These are phyloP conservation scores for Heliconius melpomene DNA, from an alignment of 1,140 invertebrate species.

Conservation along the genomic window DNA sequence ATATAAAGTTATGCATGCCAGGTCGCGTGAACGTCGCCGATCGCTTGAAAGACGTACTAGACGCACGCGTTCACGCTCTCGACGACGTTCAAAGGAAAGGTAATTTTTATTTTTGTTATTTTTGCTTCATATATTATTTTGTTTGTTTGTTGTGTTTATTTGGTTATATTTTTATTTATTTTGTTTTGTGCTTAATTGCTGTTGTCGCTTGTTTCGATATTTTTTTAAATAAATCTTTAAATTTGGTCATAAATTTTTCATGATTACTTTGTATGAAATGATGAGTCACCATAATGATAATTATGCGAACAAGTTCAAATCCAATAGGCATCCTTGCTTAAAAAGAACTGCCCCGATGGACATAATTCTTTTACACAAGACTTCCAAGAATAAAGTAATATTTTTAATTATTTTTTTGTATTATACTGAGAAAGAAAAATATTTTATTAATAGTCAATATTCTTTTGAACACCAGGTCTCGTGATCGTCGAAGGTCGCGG, in stretches of 20 bases:
- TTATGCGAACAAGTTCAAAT: too few relatives aligned
- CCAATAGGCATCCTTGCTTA: too few relatives aligned
- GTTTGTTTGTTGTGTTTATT: background rate
- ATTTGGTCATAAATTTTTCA: too few relatives aligned
- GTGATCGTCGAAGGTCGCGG: constrained; percentile 70
- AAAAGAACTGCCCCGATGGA: too few relatives aligned
- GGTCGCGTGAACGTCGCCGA: constrained; percentile 80
- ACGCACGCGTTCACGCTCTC: constrained; percentile 75
- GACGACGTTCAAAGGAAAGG: constrained; percentile 80
- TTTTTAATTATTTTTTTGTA: too few relatives aligned
- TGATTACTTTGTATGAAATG: too few relatives aligned
- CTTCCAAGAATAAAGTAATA: too few relatives aligned
- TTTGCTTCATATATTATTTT: constrained; percentile 30
- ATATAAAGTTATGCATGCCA: constrained; percentile 47
- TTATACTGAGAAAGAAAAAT: too few relatives aligned
- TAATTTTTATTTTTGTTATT: constrained; percentile 54
- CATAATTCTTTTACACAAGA: too few relatives aligned
- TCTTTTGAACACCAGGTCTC: constrained; percentile 51
- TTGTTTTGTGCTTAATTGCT: background rate
- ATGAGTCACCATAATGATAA: too few relatives aligned
- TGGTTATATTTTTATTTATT: background rate
- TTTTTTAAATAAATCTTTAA: too few relatives aligned
- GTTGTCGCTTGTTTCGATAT: too few relatives aligned
- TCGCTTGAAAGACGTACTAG: constrained; percentile 81
- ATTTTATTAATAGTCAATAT: background rate